A percentile compares a stretch with the other conserved stretches of the same genome.
phyloP scores from a whole-genome alignment of 2,888 invertebrate species.

The Macrophya alboannulata region DNA sequence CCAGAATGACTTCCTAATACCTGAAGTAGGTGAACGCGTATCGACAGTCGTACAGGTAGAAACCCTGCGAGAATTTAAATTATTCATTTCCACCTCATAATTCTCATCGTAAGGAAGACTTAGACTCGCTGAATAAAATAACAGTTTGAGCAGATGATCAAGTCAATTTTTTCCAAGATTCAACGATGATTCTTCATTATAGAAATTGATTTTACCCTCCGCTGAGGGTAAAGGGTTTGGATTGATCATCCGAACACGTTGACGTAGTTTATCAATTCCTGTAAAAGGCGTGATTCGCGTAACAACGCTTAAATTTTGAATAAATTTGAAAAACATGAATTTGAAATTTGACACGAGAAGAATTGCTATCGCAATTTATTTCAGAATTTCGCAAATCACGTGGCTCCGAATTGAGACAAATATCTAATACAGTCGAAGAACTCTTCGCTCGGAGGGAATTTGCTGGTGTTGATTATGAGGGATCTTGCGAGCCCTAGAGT shows the following conservation, averaged over 20 bases:
- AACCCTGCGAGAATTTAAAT: not conserved
- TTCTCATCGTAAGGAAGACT: not conserved
- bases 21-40: not conserved
- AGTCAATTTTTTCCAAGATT: not conserved
- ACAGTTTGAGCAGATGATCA: not conserved
- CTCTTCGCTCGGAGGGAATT: slow-evolving; percentile 66
- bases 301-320: not conserved
- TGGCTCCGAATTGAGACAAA: slow-evolving; percentile 61
- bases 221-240: not conserved
- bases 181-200: not conserved
- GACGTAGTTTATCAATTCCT: not conserved
- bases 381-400: slow-evolving; percentile 1
- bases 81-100: not conserved
- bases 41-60: not conserved
- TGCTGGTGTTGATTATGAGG: slow-evolving; percentile 65
- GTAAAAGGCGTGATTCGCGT: not conserved
- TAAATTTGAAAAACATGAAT: no score
- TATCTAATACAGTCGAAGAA: slow-evolving; percentile 68
- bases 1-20: not conserved
- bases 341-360: not conserved
- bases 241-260: not conserved
- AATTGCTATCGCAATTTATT: not conserved
- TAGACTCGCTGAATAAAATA: not conserved
- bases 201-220: not conserved
- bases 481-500: slow-evolving; percentile 66